phyloP scores from a whole-genome alignment of 1,140 invertebrate species.

The Monochamus saltuarius region DNA sequence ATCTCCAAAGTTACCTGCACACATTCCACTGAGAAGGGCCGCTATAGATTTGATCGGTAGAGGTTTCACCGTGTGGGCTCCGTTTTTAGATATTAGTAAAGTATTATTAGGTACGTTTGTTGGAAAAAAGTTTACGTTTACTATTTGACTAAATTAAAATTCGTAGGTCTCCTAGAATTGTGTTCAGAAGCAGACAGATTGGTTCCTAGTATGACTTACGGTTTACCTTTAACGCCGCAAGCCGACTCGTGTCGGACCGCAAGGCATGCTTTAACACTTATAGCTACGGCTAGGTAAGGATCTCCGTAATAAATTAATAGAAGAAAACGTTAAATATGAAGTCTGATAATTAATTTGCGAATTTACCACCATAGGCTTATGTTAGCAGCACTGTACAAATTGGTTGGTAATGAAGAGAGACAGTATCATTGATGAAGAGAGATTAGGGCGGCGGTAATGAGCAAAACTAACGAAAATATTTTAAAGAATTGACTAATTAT shows the following conservation, averaged over 20 bases:
- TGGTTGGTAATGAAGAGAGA: no score
- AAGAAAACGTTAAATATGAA: not conserved
- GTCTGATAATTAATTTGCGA: no score
- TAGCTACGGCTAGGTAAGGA: slow-evolving; percentile 81
- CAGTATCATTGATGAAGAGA: no score
- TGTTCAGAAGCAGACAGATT: slow-evolving; percentile 92
- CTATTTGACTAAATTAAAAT: slow-evolving; percentile 1
- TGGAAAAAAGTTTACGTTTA: not conserved
- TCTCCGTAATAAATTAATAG: not conserved
- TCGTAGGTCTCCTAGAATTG: slow-evolving; percentile 83
- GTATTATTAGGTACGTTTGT: slow-evolving; percentile 67
- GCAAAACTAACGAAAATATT: no score
- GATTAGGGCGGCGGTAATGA: no score
- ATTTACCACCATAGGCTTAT: no score
- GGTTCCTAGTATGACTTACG: slow-evolving; percentile 93
- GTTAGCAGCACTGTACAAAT: no score
- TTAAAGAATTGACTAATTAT: no score
- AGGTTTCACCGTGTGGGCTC: slow-evolving; percentile 98
- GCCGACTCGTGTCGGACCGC: slow-evolving; percentile 97
- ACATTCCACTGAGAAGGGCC: slow-evolving; percentile 88
- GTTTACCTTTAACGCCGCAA: slow-evolving; percentile 87
- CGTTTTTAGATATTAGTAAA: slow-evolving; percentile 95
- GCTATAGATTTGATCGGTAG: slow-evolving; percentile 95
- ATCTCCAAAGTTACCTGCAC: slow-evolving; percentile 75
- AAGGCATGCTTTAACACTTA: slow-evolving; percentile 89